Evolutionary conservation across 1,140 invertebrate species (phyloP), one percentile per base, ranked within the genome.

Genomic region (Goniozus legneri): DNA sequence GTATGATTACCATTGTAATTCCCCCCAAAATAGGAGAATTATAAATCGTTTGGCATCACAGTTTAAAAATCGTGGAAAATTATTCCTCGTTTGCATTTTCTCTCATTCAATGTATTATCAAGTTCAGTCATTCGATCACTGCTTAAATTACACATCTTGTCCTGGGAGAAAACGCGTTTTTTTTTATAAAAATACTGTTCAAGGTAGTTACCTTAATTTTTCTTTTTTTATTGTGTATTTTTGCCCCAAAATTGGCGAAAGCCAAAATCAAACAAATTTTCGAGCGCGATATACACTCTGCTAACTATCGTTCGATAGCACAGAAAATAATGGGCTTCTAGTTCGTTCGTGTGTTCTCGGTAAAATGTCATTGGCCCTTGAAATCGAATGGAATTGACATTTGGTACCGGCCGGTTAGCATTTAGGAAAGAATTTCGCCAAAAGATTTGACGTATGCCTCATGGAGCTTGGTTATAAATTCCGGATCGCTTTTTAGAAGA

Each of bases 371-470:
- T n/a, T n/a, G n/a, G n/a, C n/a, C n/a, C n/a, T n/a, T n/a, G n/a
- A n/a, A n/a, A n/a, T n/a, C n/a, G n/a, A n/a, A n/a, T n/a, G n/a
- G n/a, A n/a, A n/a, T n/a, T n/a, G n/a, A n/a, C n/a, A n/a, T n/a
- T n/a, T n/a, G n/a, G n/a, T n/a, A n/a, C n/a, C n/a, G n/a, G n/a
- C n/a, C n/a, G n/a, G n/a, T n/a, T n/a, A n/a, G n/a, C n/a, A 39
- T 54, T 56, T 78, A 79, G 46, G 84, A 82, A 18, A 86, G 77
- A 59, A 84, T 84, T 66, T 88, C 85, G 58, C 85, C 81, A 62
- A 89, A 88, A 10, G 87, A 89, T 72, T 91, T 89, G 0, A 92
- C 83, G 67, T 94, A 94, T 37, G 89, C 91, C 76, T 93, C 90
- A 70, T 95, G 91, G 43, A 94, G 77, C 71, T 89, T 91, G 56